These are phyloP conservation scores for Drosophila paranaensis DNA, from an alignment of 2,888 invertebrate genomes.

Conservation along the genomic window DNA sequence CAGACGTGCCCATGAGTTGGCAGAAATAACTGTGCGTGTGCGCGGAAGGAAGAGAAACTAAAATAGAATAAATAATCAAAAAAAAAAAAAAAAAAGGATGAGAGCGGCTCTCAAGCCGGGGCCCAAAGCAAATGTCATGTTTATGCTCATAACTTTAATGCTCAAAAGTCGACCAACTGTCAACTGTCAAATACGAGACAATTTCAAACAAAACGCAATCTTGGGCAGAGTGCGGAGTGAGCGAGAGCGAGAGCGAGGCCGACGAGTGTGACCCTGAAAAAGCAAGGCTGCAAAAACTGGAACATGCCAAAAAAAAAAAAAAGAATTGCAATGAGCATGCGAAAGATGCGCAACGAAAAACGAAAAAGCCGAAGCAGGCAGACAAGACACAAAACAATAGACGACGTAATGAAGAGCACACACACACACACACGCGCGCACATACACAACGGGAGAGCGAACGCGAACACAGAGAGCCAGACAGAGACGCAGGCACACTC, in stretches of 20 bases:
- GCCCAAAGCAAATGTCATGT: conserved; percentile 63
- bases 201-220: conserved; percentile 45
- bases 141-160: conserved; percentile 80
- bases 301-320: conserved; percentile 50
- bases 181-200: conserved; percentile 80
- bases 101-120: conserved; percentile 45
- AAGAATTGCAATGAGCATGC: conserved; percentile 58
- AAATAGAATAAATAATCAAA: conserved; percentile 28
- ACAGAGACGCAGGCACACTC: neutral
- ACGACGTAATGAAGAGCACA: conserved; percentile 68
- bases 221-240: conserved; percentile 22
- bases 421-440: conserved; percentile 26
- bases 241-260: neutral
- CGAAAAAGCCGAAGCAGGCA: conserved; percentile 28
- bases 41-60: conserved; percentile 25
- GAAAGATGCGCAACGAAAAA: conserved; percentile 35
- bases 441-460: conserved; percentile 45
- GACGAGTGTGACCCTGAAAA: conserved; percentile 69
- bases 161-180: conserved; percentile 79
- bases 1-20: conserved; percentile 32
- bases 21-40: conserved; percentile 24
- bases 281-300: conserved; percentile 70
- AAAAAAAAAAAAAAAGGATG: conserved; percentile 41
- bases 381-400: conserved; percentile 64
- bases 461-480: conserved; percentile 34